Evolutionary conservation across 2,888 invertebrate species (phyloP).

Genomic region (Ectobius pallidus): DNA sequence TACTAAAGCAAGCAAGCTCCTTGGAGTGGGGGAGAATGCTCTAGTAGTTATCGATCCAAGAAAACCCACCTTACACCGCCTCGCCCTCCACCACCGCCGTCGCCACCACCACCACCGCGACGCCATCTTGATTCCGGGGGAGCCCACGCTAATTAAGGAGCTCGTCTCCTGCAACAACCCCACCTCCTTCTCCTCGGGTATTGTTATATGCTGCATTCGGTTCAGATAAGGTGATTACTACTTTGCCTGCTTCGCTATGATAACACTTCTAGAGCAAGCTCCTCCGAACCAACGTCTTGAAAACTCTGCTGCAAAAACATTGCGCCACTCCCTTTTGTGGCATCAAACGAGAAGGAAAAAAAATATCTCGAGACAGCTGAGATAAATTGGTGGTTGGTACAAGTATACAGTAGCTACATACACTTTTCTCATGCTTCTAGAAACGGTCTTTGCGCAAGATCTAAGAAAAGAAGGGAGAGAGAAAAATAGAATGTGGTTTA

Average conservation of each 20-base stretch:
- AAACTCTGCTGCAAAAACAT: too few relatives aligned
- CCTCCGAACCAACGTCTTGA: too few relatives aligned
- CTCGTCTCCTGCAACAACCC: conserved; percentile 15
- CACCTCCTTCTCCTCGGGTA: background rate
- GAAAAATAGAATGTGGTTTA: background rate
- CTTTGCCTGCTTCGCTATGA: background rate
- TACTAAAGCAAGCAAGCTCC: background rate
- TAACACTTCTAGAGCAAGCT: background rate
- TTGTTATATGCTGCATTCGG: conserved; percentile 5
- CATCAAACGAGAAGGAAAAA: too few relatives aligned
- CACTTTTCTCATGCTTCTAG: conserved; percentile 7
- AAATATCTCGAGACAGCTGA: too few relatives aligned
- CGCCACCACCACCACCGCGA: background rate
- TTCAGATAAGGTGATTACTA: conserved; percentile 19
- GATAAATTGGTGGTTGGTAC: too few relatives aligned
- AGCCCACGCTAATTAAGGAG: conserved; percentile 28
- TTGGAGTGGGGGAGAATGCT: background rate
- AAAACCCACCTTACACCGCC: conserved; percentile 23
- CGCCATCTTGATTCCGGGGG: conserved; percentile 31
- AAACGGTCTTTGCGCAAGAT: background rate
- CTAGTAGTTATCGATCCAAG: conserved; percentile 19
- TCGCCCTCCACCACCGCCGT: conserved; percentile 14
- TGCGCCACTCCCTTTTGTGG: too few relatives aligned
- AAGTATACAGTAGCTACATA: too few relatives aligned
- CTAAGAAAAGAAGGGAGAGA: background rate